Percentiles rank a stretch among this genome's conserved stretches.
These are phyloP conservation scores for Sebastes itinus DNA, from an alignment of 2,797 vertebrate genomes.

Conservation along the genomic window DNA sequence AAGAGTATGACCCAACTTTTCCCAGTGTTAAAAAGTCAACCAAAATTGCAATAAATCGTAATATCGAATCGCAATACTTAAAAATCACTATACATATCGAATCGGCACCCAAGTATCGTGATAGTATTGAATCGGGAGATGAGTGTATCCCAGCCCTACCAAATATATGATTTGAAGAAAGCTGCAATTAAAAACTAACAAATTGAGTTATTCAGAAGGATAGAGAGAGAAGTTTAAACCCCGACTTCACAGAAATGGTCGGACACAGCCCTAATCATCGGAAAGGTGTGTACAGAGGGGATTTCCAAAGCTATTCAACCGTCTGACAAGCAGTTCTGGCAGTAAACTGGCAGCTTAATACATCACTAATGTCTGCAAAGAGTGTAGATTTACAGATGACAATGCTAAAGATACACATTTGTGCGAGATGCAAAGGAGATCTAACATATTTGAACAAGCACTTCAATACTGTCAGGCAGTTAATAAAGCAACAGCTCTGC, in stretches of 20 bases:
- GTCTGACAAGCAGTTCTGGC: background rate
- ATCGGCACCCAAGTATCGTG: too few relatives aligned
- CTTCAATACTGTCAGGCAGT: background rate
- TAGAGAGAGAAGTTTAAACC: background rate
- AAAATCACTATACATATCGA: too few relatives aligned
- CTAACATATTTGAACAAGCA: background rate
- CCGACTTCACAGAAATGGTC: background rate
- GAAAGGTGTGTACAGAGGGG: background rate
- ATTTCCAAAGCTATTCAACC: background rate
- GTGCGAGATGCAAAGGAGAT: background rate
- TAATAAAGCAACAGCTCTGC: conserved; percentile 1
- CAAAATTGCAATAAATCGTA: too few relatives aligned
- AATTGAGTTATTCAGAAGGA: background rate
- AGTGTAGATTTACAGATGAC: too few relatives aligned
- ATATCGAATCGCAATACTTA: too few relatives aligned
- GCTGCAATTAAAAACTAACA: background rate
- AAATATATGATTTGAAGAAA: background rate
- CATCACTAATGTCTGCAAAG: background rate
- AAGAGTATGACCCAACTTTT: too few relatives aligned
- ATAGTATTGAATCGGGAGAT: too few relatives aligned
- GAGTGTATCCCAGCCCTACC: too few relatives aligned
- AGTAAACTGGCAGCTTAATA: background rate
- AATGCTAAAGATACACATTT: background rate
- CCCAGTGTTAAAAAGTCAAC: too few relatives aligned
- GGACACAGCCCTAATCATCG: background rate